Base-by-base conservation (phyloP, 2,888 invertebrate genomes). In the Heliconius sara region DNA sequence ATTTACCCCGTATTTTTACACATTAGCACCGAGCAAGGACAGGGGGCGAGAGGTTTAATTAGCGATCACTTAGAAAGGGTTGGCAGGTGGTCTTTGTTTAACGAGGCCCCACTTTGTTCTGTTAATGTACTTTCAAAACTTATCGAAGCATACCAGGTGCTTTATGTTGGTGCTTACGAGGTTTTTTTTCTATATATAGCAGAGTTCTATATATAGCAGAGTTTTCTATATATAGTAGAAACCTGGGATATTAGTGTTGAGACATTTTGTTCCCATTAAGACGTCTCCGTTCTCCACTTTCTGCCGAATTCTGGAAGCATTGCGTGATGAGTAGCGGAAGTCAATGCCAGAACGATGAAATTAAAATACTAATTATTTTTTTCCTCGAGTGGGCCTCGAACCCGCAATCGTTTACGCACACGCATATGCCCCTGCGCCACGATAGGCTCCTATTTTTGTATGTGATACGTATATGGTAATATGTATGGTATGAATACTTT, bases 11-110 rank as follows among this genome's bases (percentile, higher is more conserved):
- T 82, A 86, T 89, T 91, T 90, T 91, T 89, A 89, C 90, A 87
- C 81, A 84, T 84, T 84, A 84, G 79, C 83, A 81, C 83, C 60
- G 85, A 74, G 63, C 76, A 80, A 84, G 83, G 84, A 83, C 81
- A 81, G 88, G 90, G 89, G 86, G 87, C 85, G 68, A 83, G 83
- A 83, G 72, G 73, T 74, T 84, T 87, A 86, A 93, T 94, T 94
- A 94, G 92, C 93, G 85, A 87, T 84, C 91, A 89, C 89, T 95
- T 95, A 95, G 91, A 89, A 84, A 86, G 91, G 92, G 89, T 83
- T 88, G 89, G 92, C 95, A 94, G 94, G 95, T 94, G 95, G 93
- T 93, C 95, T 92, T 92, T 94, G 93, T 94, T 93, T 91, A 89
- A 92, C 89, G 82, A 86, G 84, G 85, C 83, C 83, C 12, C 80